A percentile compares a stretch with the other conserved stretches of the same genome.
Evolutionary conservation across 2,888 invertebrate species (phyloP).

Genomic region (Torymus aiolomorphi): DNA sequence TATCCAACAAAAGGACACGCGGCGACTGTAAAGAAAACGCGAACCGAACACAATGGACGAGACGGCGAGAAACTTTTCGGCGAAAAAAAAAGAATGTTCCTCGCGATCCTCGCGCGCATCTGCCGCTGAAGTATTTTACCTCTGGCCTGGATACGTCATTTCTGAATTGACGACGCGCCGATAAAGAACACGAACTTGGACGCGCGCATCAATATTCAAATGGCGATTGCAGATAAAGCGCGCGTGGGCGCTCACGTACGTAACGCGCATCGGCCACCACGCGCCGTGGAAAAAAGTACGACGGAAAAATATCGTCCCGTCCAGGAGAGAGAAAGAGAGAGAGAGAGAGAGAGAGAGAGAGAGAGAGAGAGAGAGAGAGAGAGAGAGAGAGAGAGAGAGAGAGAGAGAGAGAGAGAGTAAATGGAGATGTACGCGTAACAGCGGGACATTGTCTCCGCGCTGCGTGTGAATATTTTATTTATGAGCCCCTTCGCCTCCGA

Average conservation of each 20-base stretch:
- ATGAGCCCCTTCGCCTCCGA: too few species aligned
- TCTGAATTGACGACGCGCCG: slow-evolving; percentile 36
- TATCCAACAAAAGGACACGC: slow-evolving; percentile 15
- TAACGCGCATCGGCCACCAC: too few species aligned
- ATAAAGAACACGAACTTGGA: slow-evolving; percentile 29
- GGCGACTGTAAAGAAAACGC: slow-evolving; percentile 11
- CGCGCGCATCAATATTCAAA: slow-evolving; percentile 41
- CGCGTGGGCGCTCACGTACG: too few species aligned
- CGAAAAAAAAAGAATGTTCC: slow-evolving; percentile 11
- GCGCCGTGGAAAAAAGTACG: too few species aligned
- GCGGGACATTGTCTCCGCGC: too few species aligned
- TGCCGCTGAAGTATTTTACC: slow-evolving; percentile 9
- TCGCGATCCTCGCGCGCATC: not conserved
- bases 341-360: too few species aligned
- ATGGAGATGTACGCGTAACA: too few species aligned
- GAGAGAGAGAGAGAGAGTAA: too few species aligned
- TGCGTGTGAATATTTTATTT: too few species aligned
- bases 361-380: not conserved
- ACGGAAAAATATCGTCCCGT: too few species aligned
- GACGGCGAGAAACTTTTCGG: slow-evolving; percentile 22
- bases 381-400: not conserved
- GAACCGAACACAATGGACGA: slow-evolving; percentile 5
- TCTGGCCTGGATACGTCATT: slow-evolving; percentile 43
- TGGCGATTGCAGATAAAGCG: slow-evolving; percentile 18
- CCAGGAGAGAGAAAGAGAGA: too few species aligned